Evolutionary conservation across 1,140 invertebrate genomes (phyloP), one percentile per base, ranked within the genome.

Genomic region (Tribolium madens): DNA sequence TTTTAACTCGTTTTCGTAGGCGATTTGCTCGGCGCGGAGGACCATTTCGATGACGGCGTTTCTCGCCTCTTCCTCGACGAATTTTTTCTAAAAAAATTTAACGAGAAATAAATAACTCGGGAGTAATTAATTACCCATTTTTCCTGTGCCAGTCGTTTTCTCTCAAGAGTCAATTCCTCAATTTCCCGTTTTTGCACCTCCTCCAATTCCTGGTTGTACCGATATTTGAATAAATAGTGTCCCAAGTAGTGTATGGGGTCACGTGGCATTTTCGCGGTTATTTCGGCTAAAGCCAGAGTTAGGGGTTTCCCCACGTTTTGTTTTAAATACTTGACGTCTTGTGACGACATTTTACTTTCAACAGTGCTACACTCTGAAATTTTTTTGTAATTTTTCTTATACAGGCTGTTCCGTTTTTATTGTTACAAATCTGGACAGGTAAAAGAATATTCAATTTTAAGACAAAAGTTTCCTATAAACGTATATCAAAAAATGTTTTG

Each of bases 201-300:
- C 18, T 83, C 81, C 5, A 82, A 64, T 76, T 86, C 84, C 70
- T 86, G 82, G 77, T 86, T 86, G 53, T 84, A 86, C 10, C 85
- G 78, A 74, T 85, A 87, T 75, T 85, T 86, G 52, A 85, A 83
- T 12, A 87, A 76, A 84, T 85, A 87, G 76, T 85, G 84, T 2
- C 81, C 85, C 12, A 86, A 71, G 73, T 86, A 87, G 74, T 86
- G 85, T 21, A 87, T 85, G 0, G 86, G 86, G 79, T 87, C 86
- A 36, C 77, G 18, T 3, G 86, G 86, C 75, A 84, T 83, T 72
- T 83, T 81, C 1, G 82, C 79, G 0, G 81, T 83, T 26, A 87
- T 85, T 76, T 87, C 86, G n/a, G 85, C 84, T 52, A 87, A 57
- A 6, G 83, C 86, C 14, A 86, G 72, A 31, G 82, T 81, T 60